phyloP scores from a whole-genome alignment of 1,140 invertebrate genomes.

The Halesus radiatus region DNA sequence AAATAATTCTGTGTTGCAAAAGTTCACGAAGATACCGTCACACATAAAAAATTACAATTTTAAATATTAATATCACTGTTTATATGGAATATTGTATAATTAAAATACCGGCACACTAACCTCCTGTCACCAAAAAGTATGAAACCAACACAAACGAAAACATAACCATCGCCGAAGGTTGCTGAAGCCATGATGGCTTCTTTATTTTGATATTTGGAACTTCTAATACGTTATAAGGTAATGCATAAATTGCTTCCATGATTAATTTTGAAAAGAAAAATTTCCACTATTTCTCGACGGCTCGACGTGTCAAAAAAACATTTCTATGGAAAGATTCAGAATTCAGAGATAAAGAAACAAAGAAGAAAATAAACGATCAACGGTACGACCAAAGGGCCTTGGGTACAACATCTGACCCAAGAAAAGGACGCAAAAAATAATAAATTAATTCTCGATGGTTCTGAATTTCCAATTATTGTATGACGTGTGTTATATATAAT shows the following conservation, averaged over 20 bases:
- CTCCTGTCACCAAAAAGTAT: constrained; percentile 98
- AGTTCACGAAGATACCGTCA: too few relatives aligned
- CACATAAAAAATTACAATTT: too few relatives aligned
- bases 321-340: background rate
- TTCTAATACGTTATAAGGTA: constrained; percentile 89
- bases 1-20: too few relatives aligned
- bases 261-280: background rate
- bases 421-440: too few relatives aligned
- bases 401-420: too few relatives aligned
- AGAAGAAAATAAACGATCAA: too few relatives aligned
- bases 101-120: constrained; percentile 71
- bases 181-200: constrained; percentile 90
- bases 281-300: background rate
- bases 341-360: too few relatives aligned
- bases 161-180: constrained; percentile 94
- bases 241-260: constrained; percentile 85
- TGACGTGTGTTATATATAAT: too few relatives aligned
- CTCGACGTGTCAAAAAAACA: constrained; percentile 11
- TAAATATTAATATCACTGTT: too few relatives aligned
- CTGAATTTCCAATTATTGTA: too few relatives aligned
- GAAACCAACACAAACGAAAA: constrained; percentile 92
- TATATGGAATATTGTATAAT: background rate
- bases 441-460: too few relatives aligned
- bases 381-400: too few relatives aligned
- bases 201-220: constrained; percentile 94